Evolutionary conservation across 2,888 invertebrate species (phyloP).

Genomic region (Drosophila aldrichi): DNA sequence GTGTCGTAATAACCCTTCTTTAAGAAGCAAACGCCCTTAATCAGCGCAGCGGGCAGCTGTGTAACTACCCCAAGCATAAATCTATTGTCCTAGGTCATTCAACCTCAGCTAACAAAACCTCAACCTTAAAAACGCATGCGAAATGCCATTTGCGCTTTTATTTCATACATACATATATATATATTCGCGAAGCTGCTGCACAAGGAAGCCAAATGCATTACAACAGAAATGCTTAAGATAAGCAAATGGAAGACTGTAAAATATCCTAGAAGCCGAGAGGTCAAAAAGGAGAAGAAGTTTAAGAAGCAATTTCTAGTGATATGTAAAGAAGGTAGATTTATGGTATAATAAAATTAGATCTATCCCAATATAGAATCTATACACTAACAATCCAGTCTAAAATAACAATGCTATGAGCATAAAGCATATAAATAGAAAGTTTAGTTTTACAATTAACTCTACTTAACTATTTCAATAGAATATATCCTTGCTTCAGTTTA

Average conservation of each 20-base stretch:
- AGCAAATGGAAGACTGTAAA: background rate
- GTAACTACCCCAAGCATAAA: constrained; percentile 75
- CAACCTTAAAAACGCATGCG: constrained; percentile 65
- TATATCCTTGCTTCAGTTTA: no score
- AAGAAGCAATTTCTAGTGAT: no score
- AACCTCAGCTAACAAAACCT: constrained; percentile 61
- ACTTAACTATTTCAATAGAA: no score
- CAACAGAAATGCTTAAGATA: background rate
- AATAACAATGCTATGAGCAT: no score
- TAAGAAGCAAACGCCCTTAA: constrained; percentile 75
- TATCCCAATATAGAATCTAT: background rate
- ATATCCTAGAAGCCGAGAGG: constrained; percentile 10
- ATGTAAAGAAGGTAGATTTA: background rate
- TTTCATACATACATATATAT: constrained; percentile 41
- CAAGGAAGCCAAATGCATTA: constrained; percentile 34
- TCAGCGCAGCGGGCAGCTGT: constrained; percentile 74
- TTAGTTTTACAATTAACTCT: no score
- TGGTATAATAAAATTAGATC: background rate
- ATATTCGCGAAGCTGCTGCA: constrained; percentile 64
- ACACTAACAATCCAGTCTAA: background rate
- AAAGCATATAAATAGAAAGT: no score
- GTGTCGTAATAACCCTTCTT: constrained; percentile 66
- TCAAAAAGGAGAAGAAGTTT: background rate
- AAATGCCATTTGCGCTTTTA: constrained; percentile 73
- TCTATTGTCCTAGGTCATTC: constrained; percentile 80